These are phyloP conservation scores for Xerus rutilus DNA, from an alignment of 2,797 vertebrate genomes.

Conservation along the genomic window DNA sequence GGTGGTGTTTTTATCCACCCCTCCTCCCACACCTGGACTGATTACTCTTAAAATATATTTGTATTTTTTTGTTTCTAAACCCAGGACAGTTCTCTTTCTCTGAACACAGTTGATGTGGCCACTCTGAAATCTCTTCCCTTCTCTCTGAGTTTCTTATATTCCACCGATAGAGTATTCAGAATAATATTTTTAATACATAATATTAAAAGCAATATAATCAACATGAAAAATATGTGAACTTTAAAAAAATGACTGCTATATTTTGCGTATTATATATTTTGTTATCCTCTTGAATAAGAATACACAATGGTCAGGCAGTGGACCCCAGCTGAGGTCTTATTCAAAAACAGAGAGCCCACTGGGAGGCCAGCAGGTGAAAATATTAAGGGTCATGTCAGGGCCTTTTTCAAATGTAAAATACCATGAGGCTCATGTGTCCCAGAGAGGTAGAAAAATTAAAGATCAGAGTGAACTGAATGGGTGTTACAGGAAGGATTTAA, in stretches of 20 bases:
- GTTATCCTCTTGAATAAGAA: no score
- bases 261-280: neutral
- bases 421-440: no score
- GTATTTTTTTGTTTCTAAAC: neutral
- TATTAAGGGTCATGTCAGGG: no score
- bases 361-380: no score
- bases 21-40: neutral
- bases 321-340: no score
- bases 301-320: no score
- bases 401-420: no score
- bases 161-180: neutral
- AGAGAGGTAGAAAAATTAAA: no score
- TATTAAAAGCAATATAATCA: conserved; percentile 11
- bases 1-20: neutral
- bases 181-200: neutral
- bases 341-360: no score
- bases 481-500: no score
- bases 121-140: neutral
- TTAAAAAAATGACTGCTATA: conserved; percentile 26
- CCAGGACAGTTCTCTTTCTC: neutral
- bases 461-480: no score
- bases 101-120: neutral
- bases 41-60: neutral
- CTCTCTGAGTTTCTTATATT: neutral
- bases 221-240: neutral